A percentile compares a stretch with the other conserved stretches of the same genome.
These are phyloP conservation scores for Drosophila guanche DNA, from an alignment of 1,140 invertebrate species.

Conservation along the genomic window DNA sequence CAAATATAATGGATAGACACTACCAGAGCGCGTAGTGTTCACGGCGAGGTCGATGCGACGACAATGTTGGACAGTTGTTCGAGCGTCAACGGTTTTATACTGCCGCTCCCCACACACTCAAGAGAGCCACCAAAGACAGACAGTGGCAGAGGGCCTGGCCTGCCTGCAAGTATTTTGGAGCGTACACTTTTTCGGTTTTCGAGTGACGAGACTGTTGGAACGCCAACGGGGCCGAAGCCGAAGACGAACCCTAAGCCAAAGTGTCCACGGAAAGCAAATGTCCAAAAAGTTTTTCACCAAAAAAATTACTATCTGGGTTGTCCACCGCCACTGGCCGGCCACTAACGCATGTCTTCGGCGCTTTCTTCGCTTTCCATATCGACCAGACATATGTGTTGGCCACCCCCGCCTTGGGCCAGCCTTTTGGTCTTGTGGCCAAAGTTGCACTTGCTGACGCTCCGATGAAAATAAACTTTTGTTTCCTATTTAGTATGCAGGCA, in stretches of 20 bases:
- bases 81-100: constrained; percentile 79
- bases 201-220: constrained; percentile 52
- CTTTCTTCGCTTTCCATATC: constrained; percentile 81
- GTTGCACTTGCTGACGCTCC: constrained; percentile 74
- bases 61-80: constrained; percentile 82
- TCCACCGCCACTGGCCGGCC: constrained; percentile 3
- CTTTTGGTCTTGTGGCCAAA: constrained; percentile 21
- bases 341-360: constrained; percentile 29
- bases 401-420: constrained; percentile 10
- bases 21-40: constrained; percentile 72
- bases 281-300: constrained; percentile 78
- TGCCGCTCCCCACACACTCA: constrained; percentile 69
- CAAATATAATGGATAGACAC: constrained; percentile 39
- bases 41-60: constrained; percentile 75
- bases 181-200: constrained; percentile 51
- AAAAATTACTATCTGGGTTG: constrained; percentile 67
- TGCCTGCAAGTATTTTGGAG: constrained; percentile 58
- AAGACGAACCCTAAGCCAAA: constrained; percentile 53
- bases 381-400: constrained; percentile 16
- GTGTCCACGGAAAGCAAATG: constrained; percentile 50
- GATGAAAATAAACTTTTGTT: constrained; percentile 75
- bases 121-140: constrained; percentile 22
- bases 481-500: constrained; percentile 68
- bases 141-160: constrained; percentile 2
- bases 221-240: constrained; percentile 39